Conservation (phyloP, 2,113 vertebrate genomes). For the Solenodon paradoxus region DNA sequence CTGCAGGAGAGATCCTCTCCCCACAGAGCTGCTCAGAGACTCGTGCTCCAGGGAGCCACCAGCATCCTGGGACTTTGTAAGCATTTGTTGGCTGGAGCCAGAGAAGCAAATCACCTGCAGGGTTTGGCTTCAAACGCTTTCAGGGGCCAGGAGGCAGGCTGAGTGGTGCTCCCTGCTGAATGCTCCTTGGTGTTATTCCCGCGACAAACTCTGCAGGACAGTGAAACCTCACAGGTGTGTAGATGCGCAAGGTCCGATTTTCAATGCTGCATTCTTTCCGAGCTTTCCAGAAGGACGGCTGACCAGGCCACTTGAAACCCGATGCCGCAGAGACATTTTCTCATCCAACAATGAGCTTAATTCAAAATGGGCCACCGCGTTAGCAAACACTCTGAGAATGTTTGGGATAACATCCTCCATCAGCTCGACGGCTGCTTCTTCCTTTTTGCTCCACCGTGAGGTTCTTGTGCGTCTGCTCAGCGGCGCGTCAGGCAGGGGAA, state of each 20-base stretch:
- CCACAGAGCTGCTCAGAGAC: background rate
- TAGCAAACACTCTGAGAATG: conserved; percentile 49
- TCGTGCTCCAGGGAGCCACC: background rate
- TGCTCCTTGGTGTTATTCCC: fast-evolving
- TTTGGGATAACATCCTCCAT: conserved; percentile 35
- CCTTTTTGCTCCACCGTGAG: too few relatives aligned
- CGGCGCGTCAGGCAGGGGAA: background rate
- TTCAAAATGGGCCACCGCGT: conserved; percentile 17
- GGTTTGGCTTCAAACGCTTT: background rate
- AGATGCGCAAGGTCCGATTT: background rate
- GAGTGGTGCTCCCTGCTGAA: background rate
- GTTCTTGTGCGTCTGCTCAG: background rate
- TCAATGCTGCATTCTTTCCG: conserved; percentile 19
- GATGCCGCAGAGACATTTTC: conserved; percentile 20
- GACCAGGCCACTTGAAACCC: background rate
- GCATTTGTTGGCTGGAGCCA: fast-evolving
- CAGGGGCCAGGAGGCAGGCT: background rate
- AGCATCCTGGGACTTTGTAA: background rate
- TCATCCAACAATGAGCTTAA: conserved; percentile 15
- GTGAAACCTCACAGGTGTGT: background rate
- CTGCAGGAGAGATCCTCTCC: background rate
- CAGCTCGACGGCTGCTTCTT: background rate
- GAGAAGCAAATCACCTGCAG: background rate
- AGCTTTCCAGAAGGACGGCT: background rate
- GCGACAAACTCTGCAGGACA: background rate